phyloP scores from a whole-genome alignment of 2,797 vertebrate species.

The Tapirus indicus region DNA sequence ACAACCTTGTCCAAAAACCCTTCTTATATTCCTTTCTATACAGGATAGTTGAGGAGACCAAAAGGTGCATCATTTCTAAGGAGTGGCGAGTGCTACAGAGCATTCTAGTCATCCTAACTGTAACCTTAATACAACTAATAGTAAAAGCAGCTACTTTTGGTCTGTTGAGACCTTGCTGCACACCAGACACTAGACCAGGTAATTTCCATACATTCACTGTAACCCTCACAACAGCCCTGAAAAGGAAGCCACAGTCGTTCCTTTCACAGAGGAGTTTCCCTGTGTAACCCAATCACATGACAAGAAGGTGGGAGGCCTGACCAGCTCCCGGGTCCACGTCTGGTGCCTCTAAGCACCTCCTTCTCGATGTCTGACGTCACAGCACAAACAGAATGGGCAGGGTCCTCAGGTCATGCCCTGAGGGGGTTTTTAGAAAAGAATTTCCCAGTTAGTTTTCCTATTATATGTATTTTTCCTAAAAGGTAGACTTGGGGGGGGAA shows the following conservation, averaged over 20 bases:
- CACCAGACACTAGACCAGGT: background rate
- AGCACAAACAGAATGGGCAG: background rate
- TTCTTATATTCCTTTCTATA: background rate
- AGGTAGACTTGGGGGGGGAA: background rate
- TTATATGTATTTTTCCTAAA: background rate
- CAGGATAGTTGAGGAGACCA: background rate
- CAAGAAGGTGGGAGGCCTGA: background rate
- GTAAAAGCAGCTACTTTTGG: background rate
- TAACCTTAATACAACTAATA: background rate
- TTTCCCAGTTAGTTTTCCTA: conserved; percentile 48
- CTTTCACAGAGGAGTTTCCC: background rate
- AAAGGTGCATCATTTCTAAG: background rate
- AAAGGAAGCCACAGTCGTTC: background rate
- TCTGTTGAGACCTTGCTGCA: background rate
- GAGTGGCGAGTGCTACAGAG: background rate
- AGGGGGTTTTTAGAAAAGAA: background rate
- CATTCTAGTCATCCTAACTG: background rate
- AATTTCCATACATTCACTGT: background rate
- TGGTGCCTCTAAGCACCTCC: background rate
- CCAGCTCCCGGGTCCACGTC: too few relatives aligned
- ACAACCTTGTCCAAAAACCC: background rate
- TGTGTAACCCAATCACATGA: background rate
- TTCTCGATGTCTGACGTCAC: background rate
- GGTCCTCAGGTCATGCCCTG: background rate
- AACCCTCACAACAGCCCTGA: background rate